Evolutionary conservation across 1,140 invertebrate species (phyloP).

Genomic region (Bombus terrestris): DNA sequence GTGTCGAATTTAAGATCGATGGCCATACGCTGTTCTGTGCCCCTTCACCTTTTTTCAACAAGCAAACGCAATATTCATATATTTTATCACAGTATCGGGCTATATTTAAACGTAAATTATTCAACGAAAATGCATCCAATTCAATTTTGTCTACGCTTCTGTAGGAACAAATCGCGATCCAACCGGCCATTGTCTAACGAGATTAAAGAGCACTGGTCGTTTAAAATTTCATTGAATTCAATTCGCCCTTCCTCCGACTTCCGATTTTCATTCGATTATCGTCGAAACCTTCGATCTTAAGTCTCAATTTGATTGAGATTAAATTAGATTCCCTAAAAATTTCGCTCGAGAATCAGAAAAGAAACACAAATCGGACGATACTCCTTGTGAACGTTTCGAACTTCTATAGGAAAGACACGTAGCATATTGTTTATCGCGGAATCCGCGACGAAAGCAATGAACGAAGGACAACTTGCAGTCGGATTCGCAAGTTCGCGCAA

Average conservation of each 20-base stretch:
- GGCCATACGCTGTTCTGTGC: no score
- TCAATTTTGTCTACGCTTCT: not conserved
- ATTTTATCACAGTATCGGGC: not conserved
- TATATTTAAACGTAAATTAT: not conserved
- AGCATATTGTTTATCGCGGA: not conserved
- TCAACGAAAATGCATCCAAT: not conserved
- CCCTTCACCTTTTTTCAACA: not conserved
- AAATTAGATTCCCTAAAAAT: not conserved
- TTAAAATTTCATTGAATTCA: no score
- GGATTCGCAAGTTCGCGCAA: conserved; percentile 14
- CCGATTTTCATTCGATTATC: not conserved
- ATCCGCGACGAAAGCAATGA: not conserved
- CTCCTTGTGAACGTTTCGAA: not conserved
- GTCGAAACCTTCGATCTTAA: not conserved
- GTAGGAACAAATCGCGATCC: no score
- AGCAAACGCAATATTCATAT: no score
- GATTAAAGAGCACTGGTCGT: no score
- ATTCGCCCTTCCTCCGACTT: not conserved
- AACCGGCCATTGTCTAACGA: no score
- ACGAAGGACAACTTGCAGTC: not conserved
- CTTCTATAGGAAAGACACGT: not conserved
- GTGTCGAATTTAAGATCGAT: conserved; percentile 21
- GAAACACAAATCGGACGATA: not conserved
- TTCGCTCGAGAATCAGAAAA: not conserved
- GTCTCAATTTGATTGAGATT: not conserved